These are phyloP conservation scores for Halcyon leucocephala DNA, from an alignment of 2,797 vertebrate genomes.

Conservation along the genomic window DNA sequence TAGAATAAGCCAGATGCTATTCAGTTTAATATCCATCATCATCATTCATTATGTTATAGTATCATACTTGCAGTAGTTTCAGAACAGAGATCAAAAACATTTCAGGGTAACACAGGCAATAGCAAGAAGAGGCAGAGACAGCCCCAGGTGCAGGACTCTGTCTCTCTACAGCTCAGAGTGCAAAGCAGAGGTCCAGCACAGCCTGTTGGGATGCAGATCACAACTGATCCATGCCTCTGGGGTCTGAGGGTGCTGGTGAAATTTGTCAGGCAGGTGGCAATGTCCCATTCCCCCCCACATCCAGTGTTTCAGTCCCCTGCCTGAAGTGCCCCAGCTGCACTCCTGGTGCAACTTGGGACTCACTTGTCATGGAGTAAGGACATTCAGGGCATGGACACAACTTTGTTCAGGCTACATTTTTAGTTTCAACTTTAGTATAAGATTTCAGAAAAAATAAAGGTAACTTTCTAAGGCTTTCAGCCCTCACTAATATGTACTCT, in stretches of 20 bases:
- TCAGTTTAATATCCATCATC: background rate
- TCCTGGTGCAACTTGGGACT: background rate
- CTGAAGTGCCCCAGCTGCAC: background rate
- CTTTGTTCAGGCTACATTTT: background rate
- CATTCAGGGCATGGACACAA: background rate
- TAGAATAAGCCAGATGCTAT: background rate
- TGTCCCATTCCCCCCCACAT: accelerated
- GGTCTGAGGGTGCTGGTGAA: background rate
- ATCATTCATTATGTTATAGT: background rate
- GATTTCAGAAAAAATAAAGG: background rate
- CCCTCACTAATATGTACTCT: background rate
- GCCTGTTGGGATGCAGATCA: background rate
- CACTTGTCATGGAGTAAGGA: background rate
- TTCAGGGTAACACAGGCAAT: background rate
- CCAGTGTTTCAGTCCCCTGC: accelerated
- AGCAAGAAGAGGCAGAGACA: background rate
- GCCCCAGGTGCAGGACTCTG: background rate
- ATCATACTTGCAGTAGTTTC: background rate
- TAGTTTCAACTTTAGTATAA: background rate
- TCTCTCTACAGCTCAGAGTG: accelerated
- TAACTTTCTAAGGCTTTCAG: background rate
- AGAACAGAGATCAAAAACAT: background rate
- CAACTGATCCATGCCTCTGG: background rate
- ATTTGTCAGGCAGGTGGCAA: background rate
- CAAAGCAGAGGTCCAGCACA: background rate